Evolutionary conservation across 2,888 invertebrate species (phyloP).

Genomic region (Acronicta aceris): DNA sequence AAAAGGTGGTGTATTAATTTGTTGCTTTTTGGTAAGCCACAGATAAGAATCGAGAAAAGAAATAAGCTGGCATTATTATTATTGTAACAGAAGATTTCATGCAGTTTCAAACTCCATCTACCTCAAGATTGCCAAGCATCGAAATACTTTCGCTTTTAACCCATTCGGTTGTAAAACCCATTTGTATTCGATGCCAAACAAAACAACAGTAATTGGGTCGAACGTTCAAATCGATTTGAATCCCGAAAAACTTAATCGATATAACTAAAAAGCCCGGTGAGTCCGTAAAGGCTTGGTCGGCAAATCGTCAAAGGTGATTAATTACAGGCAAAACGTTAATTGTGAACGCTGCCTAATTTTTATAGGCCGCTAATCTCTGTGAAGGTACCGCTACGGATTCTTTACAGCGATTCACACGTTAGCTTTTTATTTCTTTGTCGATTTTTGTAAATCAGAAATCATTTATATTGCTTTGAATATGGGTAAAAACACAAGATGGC

Average conservation of each 20-base stretch:
- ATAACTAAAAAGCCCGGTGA: constrained; percentile 37
- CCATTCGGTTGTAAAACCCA: constrained; percentile 21
- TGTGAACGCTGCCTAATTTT: constrained; percentile 52
- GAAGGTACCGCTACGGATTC: constrained; percentile 43
- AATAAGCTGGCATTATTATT: too few relatives aligned
- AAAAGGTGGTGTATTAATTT: too few relatives aligned
- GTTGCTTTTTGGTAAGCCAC: too few relatives aligned
- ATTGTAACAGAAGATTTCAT: too few relatives aligned
- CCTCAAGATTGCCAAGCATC: neutral
- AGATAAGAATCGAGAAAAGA: too few relatives aligned
- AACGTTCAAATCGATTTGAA: constrained; percentile 46
- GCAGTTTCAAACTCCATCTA: too few relatives aligned
- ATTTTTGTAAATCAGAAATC: neutral
- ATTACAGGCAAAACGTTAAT: constrained; percentile 63
- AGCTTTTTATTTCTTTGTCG: constrained; percentile 15
- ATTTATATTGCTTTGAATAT: too few relatives aligned
- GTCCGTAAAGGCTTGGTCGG: constrained; percentile 43
- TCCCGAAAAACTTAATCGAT: constrained; percentile 54
- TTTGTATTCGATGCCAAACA: constrained; percentile 32
- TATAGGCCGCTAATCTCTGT: constrained; percentile 57
- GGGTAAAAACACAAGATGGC: too few relatives aligned
- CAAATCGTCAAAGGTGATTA: constrained; percentile 61
- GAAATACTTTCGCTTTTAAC: constrained; percentile 17
- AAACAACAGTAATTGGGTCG: constrained; percentile 44
- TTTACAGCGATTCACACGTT: constrained; percentile 38